Evolutionary conservation across 2,888 invertebrate genomes (phyloP), one percentile per base, ranked within the genome.

Genomic region (Pheosia tremula): DNA sequence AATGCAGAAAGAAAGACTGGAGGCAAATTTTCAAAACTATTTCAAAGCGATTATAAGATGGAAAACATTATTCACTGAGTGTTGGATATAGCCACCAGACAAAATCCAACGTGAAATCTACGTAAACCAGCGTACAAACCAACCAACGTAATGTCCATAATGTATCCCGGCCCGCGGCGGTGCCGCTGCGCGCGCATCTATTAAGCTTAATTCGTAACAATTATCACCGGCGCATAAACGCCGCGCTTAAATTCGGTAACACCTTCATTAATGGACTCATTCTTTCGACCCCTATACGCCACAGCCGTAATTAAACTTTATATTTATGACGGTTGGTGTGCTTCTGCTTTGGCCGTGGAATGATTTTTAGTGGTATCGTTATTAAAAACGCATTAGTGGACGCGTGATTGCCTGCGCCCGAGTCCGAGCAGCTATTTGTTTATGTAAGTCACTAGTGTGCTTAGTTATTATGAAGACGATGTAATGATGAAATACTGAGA

Each of bases 131-230:
- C 11, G n/a, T n/a, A 11, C n/a, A 5, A n/a, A 4, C 11, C 6
- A 4, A n/a, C 4, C 11, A 2, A 11, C 6, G n/a, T n/a, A 47
- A n/a, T 47, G 53, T 38, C 10, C 11, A 36, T 41, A 13, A 39
- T 8, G 41, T 41, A 9, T 1, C 4, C 6, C 3, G 56, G 13
- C 56, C n/a, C 41, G 57, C 45, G 57, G 49, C 61, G 61, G 49
- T 64, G 63, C 66, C 61, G 71, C 64, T 74, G 77, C 75, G 67
- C 67, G 73, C 72, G 76, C 74, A 61, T 67, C 66, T 61, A 82
- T 85, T 84, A 85, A 65, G 73, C 81, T 75, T 81, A 81, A 87
- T 89, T 86, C 86, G 81, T 87, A 87, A 86, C 85, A 88, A 90
- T 89, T 87, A 89, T 87, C 83, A 79, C 77, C 68, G 71, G 61